Evolutionary conservation across 1,140 invertebrate genomes (phyloP).

Genomic region (Drosophila sulfurigaster): DNA sequence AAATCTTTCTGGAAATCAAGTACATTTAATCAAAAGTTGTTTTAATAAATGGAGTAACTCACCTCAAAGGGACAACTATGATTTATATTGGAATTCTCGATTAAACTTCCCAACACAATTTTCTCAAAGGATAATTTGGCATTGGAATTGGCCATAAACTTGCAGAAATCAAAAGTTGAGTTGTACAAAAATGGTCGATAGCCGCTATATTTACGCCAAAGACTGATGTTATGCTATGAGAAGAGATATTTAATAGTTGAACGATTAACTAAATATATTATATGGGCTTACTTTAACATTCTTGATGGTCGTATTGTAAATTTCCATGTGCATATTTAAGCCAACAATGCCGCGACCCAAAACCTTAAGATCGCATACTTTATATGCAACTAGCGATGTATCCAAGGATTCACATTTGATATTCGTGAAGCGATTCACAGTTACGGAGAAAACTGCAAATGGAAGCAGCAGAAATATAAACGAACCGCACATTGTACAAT

Average conservation of each 20-base stretch:
- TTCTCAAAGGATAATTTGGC: neutral
- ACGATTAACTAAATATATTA: neutral
- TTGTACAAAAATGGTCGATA: conserved; percentile 15
- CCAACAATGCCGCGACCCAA: conserved; percentile 18
- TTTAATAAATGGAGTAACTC: neutral
- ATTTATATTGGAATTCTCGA: neutral
- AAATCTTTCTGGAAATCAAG: neutral
- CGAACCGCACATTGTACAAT: neutral
- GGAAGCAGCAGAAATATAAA: neutral
- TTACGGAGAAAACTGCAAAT: neutral
- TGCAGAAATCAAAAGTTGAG: conserved; percentile 2
- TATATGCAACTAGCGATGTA: neutral
- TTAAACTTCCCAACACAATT: neutral
- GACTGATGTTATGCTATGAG: neutral
- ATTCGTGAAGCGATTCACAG: conserved; percentile 5
- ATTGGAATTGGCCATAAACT: neutral
- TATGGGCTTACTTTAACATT: neutral
- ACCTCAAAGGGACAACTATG: conserved; percentile 5
- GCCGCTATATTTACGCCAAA: conserved; percentile 8
- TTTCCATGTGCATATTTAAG: neutral
- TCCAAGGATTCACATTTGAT: conserved; percentile 25
- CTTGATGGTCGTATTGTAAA: neutral
- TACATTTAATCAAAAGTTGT: neutral
- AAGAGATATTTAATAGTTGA: neutral
- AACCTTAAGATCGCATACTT: conserved; percentile 35